A percentile compares a stretch with the other conserved stretches of the same genome.
Conservation (phyloP, 2,888 invertebrate genomes). For the Drosophila atroscutellata region DNA sequence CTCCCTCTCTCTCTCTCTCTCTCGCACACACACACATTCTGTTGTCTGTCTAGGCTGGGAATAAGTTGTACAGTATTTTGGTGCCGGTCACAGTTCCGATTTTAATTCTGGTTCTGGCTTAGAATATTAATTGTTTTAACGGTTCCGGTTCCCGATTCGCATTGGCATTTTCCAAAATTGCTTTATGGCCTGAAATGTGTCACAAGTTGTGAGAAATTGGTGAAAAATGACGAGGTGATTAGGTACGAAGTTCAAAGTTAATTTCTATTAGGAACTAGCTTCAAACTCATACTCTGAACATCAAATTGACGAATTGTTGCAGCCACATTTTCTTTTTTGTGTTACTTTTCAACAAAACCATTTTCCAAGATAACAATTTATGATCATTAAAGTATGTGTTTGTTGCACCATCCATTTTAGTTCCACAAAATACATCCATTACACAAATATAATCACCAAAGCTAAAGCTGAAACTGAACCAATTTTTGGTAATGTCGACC, state of each 20-base stretch:
- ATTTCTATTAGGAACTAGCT: not conserved
- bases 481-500: not conserved
- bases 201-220: not conserved
- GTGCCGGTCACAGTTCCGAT: not conserved
- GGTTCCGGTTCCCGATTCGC: not conserved
- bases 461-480: not conserved
- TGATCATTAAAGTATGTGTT: not conserved
- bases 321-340: not conserved
- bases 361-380: not conserved
- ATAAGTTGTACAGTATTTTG: not conserved
- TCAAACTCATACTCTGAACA: not conserved
- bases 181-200: not conserved
- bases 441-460: not conserved
- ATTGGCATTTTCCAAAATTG: not conserved
- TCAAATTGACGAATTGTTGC: not conserved
- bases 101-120: not conserved
- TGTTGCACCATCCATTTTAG: not conserved
- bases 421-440: not conserved
- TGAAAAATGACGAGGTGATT: not conserved
- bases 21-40: no score
- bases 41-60: not conserved
- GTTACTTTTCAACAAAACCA: not conserved
- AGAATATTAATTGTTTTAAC: not conserved
- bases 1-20: not conserved
- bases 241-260: not conserved